phyloP scores from a whole-genome alignment of 2,888 invertebrate genomes.

The Drosophila neoperkinsi region DNA sequence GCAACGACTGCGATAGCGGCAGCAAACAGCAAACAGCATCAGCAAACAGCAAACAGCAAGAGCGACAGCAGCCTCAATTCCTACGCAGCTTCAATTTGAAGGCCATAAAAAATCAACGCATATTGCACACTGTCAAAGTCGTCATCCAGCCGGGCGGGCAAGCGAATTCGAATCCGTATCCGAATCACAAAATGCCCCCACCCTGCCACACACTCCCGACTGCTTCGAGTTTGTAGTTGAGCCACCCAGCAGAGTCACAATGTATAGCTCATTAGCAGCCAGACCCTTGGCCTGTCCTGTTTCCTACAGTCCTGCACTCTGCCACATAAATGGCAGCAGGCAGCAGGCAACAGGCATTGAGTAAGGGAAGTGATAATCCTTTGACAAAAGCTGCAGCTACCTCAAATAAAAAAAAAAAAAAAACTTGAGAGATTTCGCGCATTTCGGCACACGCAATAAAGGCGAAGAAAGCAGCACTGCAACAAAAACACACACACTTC shows the following conservation, averaged over 20 bases:
- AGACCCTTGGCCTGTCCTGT: slow-evolving; percentile 17
- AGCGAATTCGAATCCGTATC: slow-evolving; percentile 12
- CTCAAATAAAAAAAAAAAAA: neutral
- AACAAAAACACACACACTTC: slow-evolving; percentile 28
- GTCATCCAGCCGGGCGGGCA: slow-evolving; percentile 24
- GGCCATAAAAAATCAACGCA: slow-evolving; percentile 84
- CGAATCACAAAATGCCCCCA: slow-evolving; percentile 15
- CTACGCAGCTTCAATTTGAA: slow-evolving; percentile 77
- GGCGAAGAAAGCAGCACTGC: slow-evolving; percentile 38
- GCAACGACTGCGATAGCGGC: neutral
- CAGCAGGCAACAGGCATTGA: neutral
- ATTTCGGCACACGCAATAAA: slow-evolving; percentile 63
- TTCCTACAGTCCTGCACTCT: slow-evolving; percentile 7
- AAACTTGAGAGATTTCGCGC: slow-evolving; percentile 63
- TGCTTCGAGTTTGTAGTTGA: neutral
- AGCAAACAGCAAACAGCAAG: neutral
- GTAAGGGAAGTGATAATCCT: slow-evolving; percentile 76
- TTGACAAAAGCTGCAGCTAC: slow-evolving; percentile 67
- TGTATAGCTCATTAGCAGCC: slow-evolving; percentile 57
- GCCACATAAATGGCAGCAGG: neutral
- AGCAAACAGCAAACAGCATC: slow-evolving; percentile 3
- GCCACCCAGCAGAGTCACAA: slow-evolving; percentile 25
- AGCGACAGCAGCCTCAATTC: slow-evolving; percentile 31
- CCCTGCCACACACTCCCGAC: neutral
- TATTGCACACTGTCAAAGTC: slow-evolving; percentile 83